A percentile compares a stretch with the other conserved stretches of the same genome.
Evolutionary conservation across 2,113 vertebrate genomes (phyloP).

Genomic region (Gnathonemus echidnorhynchus): DNA sequence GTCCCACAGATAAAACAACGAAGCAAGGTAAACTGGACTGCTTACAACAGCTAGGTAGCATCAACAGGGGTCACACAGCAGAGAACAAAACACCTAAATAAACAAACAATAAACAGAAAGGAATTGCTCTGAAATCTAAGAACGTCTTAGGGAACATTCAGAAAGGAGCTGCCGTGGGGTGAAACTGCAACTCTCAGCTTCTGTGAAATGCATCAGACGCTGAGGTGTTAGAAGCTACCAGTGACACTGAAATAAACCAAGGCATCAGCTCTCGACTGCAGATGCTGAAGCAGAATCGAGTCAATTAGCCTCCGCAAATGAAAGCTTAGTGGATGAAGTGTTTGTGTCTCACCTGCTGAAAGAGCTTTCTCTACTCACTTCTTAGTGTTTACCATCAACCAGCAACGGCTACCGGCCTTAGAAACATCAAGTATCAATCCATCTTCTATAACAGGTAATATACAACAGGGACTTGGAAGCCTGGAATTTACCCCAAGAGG

Average conservation of each 20-base stretch:
- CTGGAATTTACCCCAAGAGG: background rate
- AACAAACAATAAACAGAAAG: background rate
- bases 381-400: background rate
- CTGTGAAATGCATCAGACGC: background rate
- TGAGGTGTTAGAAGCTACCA: background rate
- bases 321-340: background rate
- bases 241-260: constrained; percentile 2
- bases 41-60: background rate
- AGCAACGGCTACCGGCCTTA: background rate
- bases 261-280: background rate
- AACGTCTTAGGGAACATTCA: background rate
- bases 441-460: background rate
- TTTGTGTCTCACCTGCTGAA: background rate
- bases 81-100: background rate
- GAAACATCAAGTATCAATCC: background rate
- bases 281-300: background rate
- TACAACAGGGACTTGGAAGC: background rate
- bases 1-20: background rate
- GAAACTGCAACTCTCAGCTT: background rate
- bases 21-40: background rate
- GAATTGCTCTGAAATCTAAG: background rate
- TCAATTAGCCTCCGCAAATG: constrained; percentile 5
- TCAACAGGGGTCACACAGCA: background rate
- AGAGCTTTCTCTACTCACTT: background rate
- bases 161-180: background rate